Evolutionary conservation across 1,140 invertebrate species (phyloP).

Genomic region (Orchestia grillus): DNA sequence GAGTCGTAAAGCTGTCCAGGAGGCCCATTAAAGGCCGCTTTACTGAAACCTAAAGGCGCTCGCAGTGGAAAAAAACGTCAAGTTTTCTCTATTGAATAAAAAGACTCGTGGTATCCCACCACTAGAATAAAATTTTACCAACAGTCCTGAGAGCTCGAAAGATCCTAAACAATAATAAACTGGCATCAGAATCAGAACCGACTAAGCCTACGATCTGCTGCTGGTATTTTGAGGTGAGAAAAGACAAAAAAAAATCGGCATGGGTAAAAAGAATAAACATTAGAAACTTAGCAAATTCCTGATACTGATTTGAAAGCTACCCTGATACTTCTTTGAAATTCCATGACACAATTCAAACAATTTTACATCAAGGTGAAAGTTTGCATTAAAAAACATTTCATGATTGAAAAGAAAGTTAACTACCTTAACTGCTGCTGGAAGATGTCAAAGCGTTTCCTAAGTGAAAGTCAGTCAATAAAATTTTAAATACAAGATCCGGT

Average conservation of each 20-base stretch:
- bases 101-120: not conserved
- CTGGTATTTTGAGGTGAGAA: not conserved
- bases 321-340: not conserved
- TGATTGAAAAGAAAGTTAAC: not conserved
- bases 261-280: not conserved
- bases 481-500: no score
- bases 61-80: not conserved
- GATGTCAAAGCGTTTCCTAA: not conserved
- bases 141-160: not conserved
- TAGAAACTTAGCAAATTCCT: not conserved
- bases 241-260: not conserved
- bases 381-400: not conserved
- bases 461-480: no score
- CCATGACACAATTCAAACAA: not conserved
- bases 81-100: not conserved
- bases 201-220: not conserved
- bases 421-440: not conserved
- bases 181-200: not conserved
- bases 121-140: not conserved
- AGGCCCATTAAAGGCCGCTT: conserved; percentile 19
- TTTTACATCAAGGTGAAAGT: not conserved
- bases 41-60: not conserved
- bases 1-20: conserved; percentile 13
- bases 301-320: not conserved
- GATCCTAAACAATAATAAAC: not conserved